Percentiles rank a stretch among this genome's conserved stretches.
Evolutionary conservation across 1,140 invertebrate genomes (phyloP).

Genomic region (Diuraphis noxia): DNA sequence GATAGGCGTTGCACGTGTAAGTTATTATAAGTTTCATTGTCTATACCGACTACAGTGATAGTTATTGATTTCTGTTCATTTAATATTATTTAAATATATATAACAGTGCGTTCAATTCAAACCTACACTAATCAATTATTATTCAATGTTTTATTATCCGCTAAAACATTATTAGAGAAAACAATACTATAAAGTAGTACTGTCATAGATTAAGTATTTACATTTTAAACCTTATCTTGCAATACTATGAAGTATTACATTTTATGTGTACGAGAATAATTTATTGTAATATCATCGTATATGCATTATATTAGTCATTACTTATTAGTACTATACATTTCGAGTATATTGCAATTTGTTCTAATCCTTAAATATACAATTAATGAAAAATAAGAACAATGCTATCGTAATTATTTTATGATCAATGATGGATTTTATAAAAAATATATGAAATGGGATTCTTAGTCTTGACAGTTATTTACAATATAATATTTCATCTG

Average conservation of each 20-base stretch:
- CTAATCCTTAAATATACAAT: background rate
- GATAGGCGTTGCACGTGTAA: background rate
- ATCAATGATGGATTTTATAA: background rate
- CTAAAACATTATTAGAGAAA: background rate
- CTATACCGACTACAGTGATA: background rate
- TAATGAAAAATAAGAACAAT: background rate
- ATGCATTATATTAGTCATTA: background rate
- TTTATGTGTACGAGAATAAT: background rate
- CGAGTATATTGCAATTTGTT: background rate
- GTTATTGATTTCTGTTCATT: background rate
- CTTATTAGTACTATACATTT: background rate
- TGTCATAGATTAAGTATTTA: background rate
- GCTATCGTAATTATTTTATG: background rate
- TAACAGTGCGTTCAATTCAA: background rate
- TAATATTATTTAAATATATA: background rate
- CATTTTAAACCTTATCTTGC: background rate
- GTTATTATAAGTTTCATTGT: background rate
- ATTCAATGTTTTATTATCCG: background rate
- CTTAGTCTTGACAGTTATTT: background rate
- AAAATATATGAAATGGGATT: background rate
- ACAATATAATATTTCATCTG: background rate
- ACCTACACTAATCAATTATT: conserved; percentile 9
- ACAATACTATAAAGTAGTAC: background rate
- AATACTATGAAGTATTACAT: background rate
- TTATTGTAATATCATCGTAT: background rate